Base-by-base conservation (phyloP, 1,140 invertebrate genomes). In the Drosophila nebulosa region DNA sequence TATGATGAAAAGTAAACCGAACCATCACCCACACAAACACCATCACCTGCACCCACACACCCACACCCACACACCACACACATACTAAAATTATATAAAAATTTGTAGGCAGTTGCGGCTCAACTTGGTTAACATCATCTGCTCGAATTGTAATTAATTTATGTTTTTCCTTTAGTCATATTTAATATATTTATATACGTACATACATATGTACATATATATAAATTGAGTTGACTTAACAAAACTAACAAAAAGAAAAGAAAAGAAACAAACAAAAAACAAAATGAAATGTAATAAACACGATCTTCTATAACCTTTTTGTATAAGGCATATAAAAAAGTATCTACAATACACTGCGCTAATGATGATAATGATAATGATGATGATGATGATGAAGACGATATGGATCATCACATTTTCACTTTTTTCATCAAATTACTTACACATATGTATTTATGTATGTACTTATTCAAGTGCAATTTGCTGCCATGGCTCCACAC, bases 401-500 rank as follows among this genome's bases (percentile, higher is more conserved):
- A 14, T 18, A 5, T 7, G 9, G n/a, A 30, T 27, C 6, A 55
- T 27, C 52, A 55, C 26, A 30, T 55, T 51, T 51, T 51, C 46
- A 51, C 46, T 51, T 51, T 51, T 16, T 14, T 24, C 24, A 24
- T 24, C 24, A 42, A 42, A 14, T 42, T 26, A 26, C 24, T 52
- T 16, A 55, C 26, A 22, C 18, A 55, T 55, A 32, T 55, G 52
- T 50, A 50, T 21, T 9, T 21, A 50, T 21, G n/a, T 30, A 55
- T 55, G 52, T 55, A 55, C 52, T 55, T 55, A 55, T 30, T 55
- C 26, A 55, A 32, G 16, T 55, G 52, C 24, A 55, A 30, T 55
- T 55, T 55, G 52, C 52, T 55, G 52, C 52, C 52, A 55, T 30
- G 52, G 52, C 52, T 14, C 52, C 26, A 32, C 52, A 55, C 52